A percentile compares a stretch with the other conserved stretches of the same genome.
These are phyloP conservation scores for Agrochola lychnidis DNA, from an alignment of 2,888 invertebrate species.

Conservation along the genomic window DNA sequence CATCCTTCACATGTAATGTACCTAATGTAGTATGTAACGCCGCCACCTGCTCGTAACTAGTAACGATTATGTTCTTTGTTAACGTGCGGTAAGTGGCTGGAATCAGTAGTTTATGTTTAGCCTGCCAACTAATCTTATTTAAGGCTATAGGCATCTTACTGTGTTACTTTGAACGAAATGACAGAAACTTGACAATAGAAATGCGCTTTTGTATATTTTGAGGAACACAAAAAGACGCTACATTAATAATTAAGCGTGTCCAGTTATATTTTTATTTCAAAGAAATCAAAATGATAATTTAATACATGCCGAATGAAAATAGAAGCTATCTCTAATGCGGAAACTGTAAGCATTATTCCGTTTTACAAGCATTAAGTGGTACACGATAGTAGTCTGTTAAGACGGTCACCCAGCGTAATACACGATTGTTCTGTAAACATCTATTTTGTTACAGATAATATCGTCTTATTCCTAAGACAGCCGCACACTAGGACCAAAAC, in stretches of 20 bases:
- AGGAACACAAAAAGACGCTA: background rate
- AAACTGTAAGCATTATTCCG: background rate
- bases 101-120: constrained; percentile 2
- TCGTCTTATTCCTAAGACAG: background rate
- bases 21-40: no score
- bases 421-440: background rate
- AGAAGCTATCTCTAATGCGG: background rate
- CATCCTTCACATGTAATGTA: background rate
- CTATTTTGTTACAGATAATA: background rate
- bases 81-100: background rate
- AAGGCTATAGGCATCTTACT: background rate
- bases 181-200: background rate
- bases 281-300: background rate
- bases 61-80: background rate
- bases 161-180: background rate
- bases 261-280: background rate
- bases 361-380: background rate
- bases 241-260: background rate
- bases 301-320: background rate
- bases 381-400: background rate
- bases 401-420: background rate
- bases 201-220: background rate
- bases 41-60: background rate
- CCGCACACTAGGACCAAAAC: background rate
- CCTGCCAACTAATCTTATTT: background rate